Base-by-base conservation (phyloP, 1,140 invertebrate genomes). In the Paralvinella palmiformis region DNA sequence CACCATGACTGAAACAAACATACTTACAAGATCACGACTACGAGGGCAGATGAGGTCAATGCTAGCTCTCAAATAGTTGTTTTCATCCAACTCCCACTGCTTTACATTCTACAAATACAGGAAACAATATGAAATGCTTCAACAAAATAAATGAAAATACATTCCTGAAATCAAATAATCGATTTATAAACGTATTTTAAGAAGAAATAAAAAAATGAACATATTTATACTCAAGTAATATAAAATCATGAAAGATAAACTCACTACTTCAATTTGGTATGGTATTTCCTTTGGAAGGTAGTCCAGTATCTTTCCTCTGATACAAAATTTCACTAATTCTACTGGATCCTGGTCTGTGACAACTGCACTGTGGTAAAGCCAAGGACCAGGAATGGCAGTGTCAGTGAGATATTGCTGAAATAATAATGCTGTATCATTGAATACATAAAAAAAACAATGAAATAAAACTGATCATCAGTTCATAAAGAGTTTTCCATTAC, bases 261-360 rank as follows among this genome's bases (percentile, higher is more conserved):
- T 70, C 59, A 83, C 72, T 31, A 87, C 83, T 64, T 84, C 76
- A 1, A 93, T 73, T 56, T 81, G 83, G 71, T 95, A 95, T 2
- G 92, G 92, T 41, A 95, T 85, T 81, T 94, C 90, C 68, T 91
- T 82, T 1, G 86, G 84, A 50, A 94, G 80, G 75, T 86, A 82
- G 73, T 96, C 89, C 35, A 96, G 75, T 17, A 94, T 81, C 71
- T 88, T 89, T 27, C 91, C 89, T 70, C 87, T 83, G 1, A 95
- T 87, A 44, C 87, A 87, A 65, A 86, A 82, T 52, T 85, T 75
- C 64, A 90, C 88, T 24, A 95, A 78, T 2, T 82, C 79, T 71
- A 88, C 83, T 0, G 87, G 85, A 22, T 81, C 74, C 73, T 90
- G 85, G 78, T 93, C 87, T 0, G 90, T 89, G 70, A 88, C 86